Evolutionary conservation across 2,888 invertebrate genomes (phyloP).

Genomic region (Melanostoma scalare): DNA sequence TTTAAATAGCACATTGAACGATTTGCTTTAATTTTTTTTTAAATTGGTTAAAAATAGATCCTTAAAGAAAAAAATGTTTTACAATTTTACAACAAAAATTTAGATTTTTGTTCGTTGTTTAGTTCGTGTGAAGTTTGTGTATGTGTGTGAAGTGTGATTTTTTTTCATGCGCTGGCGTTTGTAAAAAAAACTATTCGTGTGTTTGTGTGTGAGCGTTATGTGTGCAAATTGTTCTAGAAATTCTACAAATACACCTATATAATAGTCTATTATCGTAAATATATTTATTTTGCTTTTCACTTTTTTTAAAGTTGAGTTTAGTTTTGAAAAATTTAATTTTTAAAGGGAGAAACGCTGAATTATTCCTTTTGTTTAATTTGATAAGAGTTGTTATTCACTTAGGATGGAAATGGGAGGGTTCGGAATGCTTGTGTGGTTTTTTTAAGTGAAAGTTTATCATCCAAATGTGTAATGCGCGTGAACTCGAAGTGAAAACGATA

Average conservation of each 20-base stretch:
- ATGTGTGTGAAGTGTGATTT: conserved; percentile 16
- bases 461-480: conserved; percentile 43
- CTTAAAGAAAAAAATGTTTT: conserved; percentile 39
- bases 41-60: conserved; percentile 32
- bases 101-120: conserved; percentile 66
- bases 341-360: conserved; percentile 13
- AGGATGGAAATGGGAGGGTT: conserved; percentile 63
- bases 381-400: conserved; percentile 8
- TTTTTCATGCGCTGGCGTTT: conserved; percentile 35
- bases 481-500: conserved; percentile 34
- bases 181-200: conserved; percentile 51
- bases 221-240: conserved; percentile 66
- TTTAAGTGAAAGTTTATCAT: conserved; percentile 16
- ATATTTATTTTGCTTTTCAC: conserved; percentile 27
- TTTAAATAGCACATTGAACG: conserved; percentile 59
- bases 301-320: conserved; percentile 46
- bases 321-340: conserved; percentile 45
- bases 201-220: conserved; percentile 42
- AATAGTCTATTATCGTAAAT: conserved; percentile 54
- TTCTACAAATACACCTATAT: conserved; percentile 66
- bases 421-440: conserved; percentile 15
- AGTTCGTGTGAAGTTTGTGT: conserved; percentile 8
- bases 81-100: conserved; percentile 57
- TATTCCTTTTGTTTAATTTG: conserved; percentile 29
- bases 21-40: conserved; percentile 19